Evolutionary conservation across 2,797 vertebrate genomes (phyloP).

Genomic region (Chelon auratus): DNA sequence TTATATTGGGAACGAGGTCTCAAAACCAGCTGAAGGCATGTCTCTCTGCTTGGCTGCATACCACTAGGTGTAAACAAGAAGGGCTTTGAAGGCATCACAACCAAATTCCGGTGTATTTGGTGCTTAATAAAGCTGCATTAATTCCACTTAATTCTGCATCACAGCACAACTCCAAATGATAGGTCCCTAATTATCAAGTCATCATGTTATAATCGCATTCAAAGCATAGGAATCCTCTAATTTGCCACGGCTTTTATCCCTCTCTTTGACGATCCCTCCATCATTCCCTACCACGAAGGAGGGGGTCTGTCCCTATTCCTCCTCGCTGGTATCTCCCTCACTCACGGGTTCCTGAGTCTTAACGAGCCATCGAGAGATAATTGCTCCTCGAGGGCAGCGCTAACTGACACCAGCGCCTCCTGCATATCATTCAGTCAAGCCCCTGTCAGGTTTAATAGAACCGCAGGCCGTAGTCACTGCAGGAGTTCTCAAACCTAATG

Average conservation of each 20-base stretch:
- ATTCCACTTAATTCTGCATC: slow-evolving; percentile 29
- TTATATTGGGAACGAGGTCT: not conserved
- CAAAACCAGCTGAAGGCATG: not conserved
- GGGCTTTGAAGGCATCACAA: not conserved
- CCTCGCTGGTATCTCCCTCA: slow-evolving; percentile 22
- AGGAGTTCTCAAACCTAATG: slow-evolving; percentile 32
- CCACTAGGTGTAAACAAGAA: not conserved
- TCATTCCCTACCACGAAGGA: slow-evolving; percentile 4
- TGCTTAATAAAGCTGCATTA: not conserved
- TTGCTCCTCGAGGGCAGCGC: slow-evolving; percentile 64
- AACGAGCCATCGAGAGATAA: slow-evolving; percentile 70
- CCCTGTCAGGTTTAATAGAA: slow-evolving; percentile 39
- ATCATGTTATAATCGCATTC: slow-evolving; percentile 27
- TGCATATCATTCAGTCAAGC: slow-evolving; percentile 50
- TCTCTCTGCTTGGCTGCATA: not conserved
- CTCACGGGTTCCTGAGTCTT: slow-evolving; percentile 47
- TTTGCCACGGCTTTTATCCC: slow-evolving; percentile 8
- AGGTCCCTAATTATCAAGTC: slow-evolving; percentile 16
- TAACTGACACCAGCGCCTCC: slow-evolving; percentile 56
- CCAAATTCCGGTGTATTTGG: not conserved
- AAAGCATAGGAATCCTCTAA: slow-evolving; percentile 22
- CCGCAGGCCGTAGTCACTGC: slow-evolving; percentile 23
- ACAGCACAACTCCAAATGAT: slow-evolving; percentile 35
- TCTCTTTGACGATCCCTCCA: slow-evolving; percentile 21
- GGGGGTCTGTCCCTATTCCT: slow-evolving; percentile 8